Evolutionary conservation across 1,140 invertebrate genomes (phyloP), one percentile per base, ranked within the genome.

Genomic region (Vanessa tameamea): DNA sequence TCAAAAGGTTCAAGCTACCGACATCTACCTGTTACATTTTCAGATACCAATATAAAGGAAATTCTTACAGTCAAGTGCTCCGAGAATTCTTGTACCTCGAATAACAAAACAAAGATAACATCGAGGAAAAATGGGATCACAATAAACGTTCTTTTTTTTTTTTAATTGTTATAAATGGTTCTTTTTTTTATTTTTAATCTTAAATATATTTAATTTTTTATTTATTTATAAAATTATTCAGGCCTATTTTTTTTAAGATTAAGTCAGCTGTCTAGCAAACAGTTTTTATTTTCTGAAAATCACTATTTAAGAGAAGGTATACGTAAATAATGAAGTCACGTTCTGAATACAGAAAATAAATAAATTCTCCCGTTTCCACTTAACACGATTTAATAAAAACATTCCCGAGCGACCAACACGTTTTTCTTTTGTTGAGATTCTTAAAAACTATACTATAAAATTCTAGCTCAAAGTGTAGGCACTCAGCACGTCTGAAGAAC

Each of bases 401-500:
- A 13, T 57, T 57, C 53, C 20, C 8, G 53, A n/a, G 8, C 16
- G 7, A 23, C 53, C 20, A 57, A 57, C 53, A 57, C 20, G 20
- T 57, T 57, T 57, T 57, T 26, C 53, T 57, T 57, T 57, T 23
- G 20, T 57, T 57, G 3, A 57, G 53, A 57, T 48, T 48, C 67
- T 31, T 48, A 70, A 70, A 69, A 63, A 70, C n/a, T 31, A 26
- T 63, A 50, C 13, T 13, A 70, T 14, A 63, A 47, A 47, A 37
- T 53, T 57, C 68, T 63, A 61, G 47, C 26, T 31, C 47, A 48
- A 48, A 72, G 69, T 72, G 69, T 68, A 72, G 64, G 69, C 74
- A 72, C 74, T 76, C 69, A 59, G 69, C 74, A 68, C 69, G 74
- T 76, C 69, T 72, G 53, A 13, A 76, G 61, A 67, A 59, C 57